Conservation (phyloP, 2,113 vertebrate species). For the Anser brachyrhynchus region DNA sequence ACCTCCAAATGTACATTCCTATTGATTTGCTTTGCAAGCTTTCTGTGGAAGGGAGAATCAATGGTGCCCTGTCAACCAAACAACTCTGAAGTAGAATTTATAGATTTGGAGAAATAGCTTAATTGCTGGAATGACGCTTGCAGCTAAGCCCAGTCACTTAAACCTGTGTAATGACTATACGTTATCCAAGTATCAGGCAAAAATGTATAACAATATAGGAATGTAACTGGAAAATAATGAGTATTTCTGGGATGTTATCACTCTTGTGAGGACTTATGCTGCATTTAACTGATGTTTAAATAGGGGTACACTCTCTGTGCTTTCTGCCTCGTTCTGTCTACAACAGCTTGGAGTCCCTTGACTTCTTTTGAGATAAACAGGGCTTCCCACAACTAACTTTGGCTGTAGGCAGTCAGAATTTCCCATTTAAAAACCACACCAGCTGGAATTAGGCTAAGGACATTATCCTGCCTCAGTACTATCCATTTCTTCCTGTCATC, state of each 20-base stretch:
- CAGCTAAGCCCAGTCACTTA: neutral
- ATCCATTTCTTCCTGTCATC: neutral
- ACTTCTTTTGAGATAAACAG: neutral
- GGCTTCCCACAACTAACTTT: neutral
- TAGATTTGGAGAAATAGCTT: conserved; percentile 29
- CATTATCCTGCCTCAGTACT: neutral
- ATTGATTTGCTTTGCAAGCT: conserved; percentile 58
- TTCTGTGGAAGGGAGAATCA: conserved; percentile 29
- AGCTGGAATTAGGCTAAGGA: neutral
- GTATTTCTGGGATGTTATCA: neutral
- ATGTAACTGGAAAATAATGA: neutral
- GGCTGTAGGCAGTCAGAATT: neutral
- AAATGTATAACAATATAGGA: neutral
- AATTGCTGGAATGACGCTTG: conserved; percentile 30
- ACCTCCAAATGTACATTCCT: neutral
- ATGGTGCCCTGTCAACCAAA: conserved; percentile 31
- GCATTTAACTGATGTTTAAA: neutral
- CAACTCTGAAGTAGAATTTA: conserved; percentile 38
- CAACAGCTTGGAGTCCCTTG: neutral
- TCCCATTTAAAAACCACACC: neutral
- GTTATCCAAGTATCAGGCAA: neutral
- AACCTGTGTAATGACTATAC: neutral
- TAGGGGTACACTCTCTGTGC: neutral
- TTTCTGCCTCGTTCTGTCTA: neutral
- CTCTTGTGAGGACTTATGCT: neutral